Conservation (phyloP, 1,140 invertebrate genomes). For the Pissodes strobi region DNA sequence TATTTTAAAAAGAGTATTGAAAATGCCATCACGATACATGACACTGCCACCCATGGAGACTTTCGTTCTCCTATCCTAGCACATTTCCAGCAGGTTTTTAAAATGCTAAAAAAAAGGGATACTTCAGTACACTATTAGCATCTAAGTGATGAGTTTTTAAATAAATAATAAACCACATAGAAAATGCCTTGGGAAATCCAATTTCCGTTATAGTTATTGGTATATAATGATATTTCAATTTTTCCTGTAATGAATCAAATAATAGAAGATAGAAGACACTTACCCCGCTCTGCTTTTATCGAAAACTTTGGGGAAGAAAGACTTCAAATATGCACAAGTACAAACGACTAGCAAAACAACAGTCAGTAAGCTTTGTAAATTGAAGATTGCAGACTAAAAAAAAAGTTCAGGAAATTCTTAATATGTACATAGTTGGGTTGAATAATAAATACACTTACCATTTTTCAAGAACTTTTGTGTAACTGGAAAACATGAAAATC, state of each 20-base stretch:
- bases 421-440: too few relatives aligned
- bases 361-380: conserved; percentile 96
- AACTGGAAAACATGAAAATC: too few relatives aligned
- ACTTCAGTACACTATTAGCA: too few relatives aligned
- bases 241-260: background rate
- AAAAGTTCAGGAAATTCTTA: conserved; percentile 21
- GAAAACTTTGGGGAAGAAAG: conserved; percentile 86
- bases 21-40: conserved; percentile 91
- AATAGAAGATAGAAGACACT: conserved; percentile 48
- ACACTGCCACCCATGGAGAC: conserved; percentile 90
- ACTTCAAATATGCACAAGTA: conserved; percentile 95
- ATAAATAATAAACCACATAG: too few relatives aligned
- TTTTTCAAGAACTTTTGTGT: too few relatives aligned
- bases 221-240: too few relatives aligned
- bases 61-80: conserved; percentile 97
- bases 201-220: too few relatives aligned
- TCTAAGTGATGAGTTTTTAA: too few relatives aligned
- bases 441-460: too few relatives aligned
- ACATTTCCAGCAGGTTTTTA: conserved; percentile 98
- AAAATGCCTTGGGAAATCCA: too few relatives aligned
- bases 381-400: conserved; percentile 95
- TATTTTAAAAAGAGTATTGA: conserved; percentile 76
- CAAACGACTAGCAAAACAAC: conserved; percentile 94
- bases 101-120: conserved; percentile 59
- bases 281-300: conserved; percentile 97